These are phyloP conservation scores for Acrocyrtus sp. DNA, from an alignment of 2,888 invertebrate genomes.

Conservation along the genomic window DNA sequence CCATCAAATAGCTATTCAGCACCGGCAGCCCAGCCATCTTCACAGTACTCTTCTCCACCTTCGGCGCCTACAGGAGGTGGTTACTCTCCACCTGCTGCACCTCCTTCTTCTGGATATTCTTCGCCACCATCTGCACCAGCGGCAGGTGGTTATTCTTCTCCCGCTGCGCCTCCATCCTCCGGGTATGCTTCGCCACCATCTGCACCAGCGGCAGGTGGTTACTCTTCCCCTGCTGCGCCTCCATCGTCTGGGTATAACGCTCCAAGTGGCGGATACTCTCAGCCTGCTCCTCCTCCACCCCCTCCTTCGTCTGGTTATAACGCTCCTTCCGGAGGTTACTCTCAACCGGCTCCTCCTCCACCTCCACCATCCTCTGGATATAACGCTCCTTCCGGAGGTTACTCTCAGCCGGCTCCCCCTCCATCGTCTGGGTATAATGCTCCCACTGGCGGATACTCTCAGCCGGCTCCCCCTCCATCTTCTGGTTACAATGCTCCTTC, in stretches of 20 bases:
- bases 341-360: not conserved
- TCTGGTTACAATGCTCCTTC: not conserved
- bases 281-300: conserved; percentile 20
- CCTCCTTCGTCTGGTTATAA: not conserved
- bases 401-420: conserved; percentile 9
- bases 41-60: not conserved
- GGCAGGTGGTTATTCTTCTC: too few species aligned
- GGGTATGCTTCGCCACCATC: not conserved
- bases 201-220: not conserved
- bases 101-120: conserved; percentile 7
- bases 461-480: conserved; percentile 1
- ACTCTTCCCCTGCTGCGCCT: conserved; percentile 9
- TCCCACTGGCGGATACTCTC: not conserved
- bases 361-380: not conserved
- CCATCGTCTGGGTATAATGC: not conserved
- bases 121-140: too few species aligned
- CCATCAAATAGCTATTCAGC: not conserved
- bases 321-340: not conserved
- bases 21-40: not conserved
- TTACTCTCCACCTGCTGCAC: not conserved
- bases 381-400: not conserved
- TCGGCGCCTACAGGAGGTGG: not conserved
- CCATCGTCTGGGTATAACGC: not conserved
- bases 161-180: not conserved
- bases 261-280: conserved; percentile 1